phyloP scores from a whole-genome alignment of 2,888 invertebrate genomes.

The Agonopterix heracliana region DNA sequence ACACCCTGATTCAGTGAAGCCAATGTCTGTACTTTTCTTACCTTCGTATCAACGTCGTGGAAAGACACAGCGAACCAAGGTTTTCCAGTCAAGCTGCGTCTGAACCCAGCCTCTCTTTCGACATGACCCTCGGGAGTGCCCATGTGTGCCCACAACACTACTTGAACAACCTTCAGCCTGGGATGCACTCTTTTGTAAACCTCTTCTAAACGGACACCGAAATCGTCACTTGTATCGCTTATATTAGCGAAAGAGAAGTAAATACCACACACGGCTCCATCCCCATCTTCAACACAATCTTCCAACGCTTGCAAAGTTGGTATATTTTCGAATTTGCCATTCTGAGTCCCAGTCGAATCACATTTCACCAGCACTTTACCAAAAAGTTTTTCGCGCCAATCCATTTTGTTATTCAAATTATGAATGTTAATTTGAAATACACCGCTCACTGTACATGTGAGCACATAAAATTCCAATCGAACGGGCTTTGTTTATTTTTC shows the following conservation, averaged over 20 bases:
- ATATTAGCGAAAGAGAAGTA: constrained; percentile 84
- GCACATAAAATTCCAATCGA: constrained; percentile 8
- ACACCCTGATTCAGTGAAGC: no score
- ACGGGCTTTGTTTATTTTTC: constrained; percentile 11
- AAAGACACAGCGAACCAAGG: constrained; percentile 84
- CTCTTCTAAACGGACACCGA: constrained; percentile 78
- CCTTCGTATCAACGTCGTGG: constrained; percentile 83
- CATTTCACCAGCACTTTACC: constrained; percentile 75
- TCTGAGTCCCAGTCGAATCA: constrained; percentile 52
- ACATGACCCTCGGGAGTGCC: constrained; percentile 76
- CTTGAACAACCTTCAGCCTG: constrained; percentile 79
- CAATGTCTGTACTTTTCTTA: constrained; percentile 23
- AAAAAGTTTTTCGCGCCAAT: constrained; percentile 79
- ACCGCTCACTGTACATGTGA: constrained; percentile 3
- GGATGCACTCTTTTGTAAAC: constrained; percentile 71
- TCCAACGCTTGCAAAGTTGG: constrained; percentile 61
- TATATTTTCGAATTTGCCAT: constrained; percentile 62
- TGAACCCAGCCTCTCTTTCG: constrained; percentile 80
- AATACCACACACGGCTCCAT: constrained; percentile 76
- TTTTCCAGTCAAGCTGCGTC: constrained; percentile 77
- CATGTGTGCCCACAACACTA: constrained; percentile 80
- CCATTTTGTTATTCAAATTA: constrained; percentile 40
- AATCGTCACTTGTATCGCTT: constrained; percentile 81
- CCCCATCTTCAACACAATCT: constrained; percentile 65
- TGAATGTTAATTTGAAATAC: background rate